Evolutionary conservation across 2,797 vertebrate species (phyloP), one percentile per base, ranked within the genome.

Genomic region (Anabacerthia variegaticeps): DNA sequence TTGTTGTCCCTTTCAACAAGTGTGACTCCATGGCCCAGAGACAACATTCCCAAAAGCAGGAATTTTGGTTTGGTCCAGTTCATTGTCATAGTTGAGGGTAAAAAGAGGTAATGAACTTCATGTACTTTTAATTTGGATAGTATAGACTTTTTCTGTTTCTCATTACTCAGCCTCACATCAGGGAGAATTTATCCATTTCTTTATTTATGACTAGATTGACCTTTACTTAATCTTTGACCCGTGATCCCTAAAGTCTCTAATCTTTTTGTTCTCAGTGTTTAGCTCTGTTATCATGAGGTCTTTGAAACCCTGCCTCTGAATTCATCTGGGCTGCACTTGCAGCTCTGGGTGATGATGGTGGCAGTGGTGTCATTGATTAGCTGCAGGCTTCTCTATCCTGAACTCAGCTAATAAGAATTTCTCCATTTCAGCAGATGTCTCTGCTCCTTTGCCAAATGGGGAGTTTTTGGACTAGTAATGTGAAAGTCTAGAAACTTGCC

Each of bases 391-490:
- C 84, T 81, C 78, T 95, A 34, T 85, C 44, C 44, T 97, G 95
- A 97, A 96, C 91, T 97, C 96, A 96, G 83, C 85, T 86, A 96
- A 91, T 94, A 97, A 97, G 94, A 97, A 97, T 97, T 95, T 97
- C 87, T 92, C 82, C 63, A 83, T 91, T 96, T 94, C 83, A 93
- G 72, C 96, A 97, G 88, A 96, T 93, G 95, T 92, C 72, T 95
- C 85, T 76, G 28, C 85, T 92, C 46, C 63, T 82, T 69, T 96
- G 96, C 95, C 95, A 97, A 78, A 81, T 54, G 78, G 44, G 76
- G 85, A 94, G 67, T 41, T 97, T 93, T 89, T 2, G 34, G 63
- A 88, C 78, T 54, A 62, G 95, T 74, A 61, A 94, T 92, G 91
- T 85, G 95, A 84, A 97, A 92, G 85, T 94, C 94, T 94, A 96